Evolutionary conservation across 2,888 invertebrate genomes (phyloP).

Genomic region (Kuschelorhynchus macadamiae): DNA sequence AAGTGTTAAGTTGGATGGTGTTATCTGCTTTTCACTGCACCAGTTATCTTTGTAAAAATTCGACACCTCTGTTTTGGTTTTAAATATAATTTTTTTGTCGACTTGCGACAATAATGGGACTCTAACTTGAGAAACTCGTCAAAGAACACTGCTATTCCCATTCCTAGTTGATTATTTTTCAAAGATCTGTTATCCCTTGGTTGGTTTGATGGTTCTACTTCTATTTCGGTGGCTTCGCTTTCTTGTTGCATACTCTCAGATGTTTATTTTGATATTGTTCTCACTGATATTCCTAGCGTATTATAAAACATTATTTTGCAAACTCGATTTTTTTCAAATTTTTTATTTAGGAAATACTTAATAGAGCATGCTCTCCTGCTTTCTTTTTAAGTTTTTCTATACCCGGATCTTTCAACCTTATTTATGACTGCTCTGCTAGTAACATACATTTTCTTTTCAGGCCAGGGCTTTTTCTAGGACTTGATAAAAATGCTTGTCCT

Average conservation of each 20-base stretch:
- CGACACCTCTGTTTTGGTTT: neutral
- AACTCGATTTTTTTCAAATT: slow-evolving; percentile 21
- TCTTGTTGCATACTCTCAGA: neutral
- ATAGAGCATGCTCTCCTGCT: slow-evolving; percentile 11
- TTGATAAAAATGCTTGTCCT: no score
- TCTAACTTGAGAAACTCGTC: neutral
- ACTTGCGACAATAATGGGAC: no score
- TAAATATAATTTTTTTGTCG: slow-evolving; percentile 17
- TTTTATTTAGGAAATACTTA: slow-evolving; percentile 3
- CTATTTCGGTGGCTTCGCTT: slow-evolving; percentile 14
- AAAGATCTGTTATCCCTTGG: neutral
- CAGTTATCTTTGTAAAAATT: slow-evolving; percentile 16
- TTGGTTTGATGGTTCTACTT: slow-evolving; percentile 13
- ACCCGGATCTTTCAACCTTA: no score
- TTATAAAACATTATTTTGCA: slow-evolving; percentile 28
- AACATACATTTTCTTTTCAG: no score
- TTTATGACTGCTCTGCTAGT: no score
- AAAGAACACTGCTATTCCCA: slow-evolving; percentile 9
- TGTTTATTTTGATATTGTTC: slow-evolving; percentile 28
- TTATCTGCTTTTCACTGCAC: slow-evolving; percentile 11
- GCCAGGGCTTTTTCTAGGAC: no score
- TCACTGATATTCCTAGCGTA: slow-evolving; percentile 32
- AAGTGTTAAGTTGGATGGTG: slow-evolving; percentile 13
- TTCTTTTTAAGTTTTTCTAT: slow-evolving; percentile 7
- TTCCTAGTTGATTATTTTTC: slow-evolving; percentile 5